A percentile compares a stretch with the other conserved stretches of the same genome.
phyloP scores from a whole-genome alignment of 2,797 vertebrate genomes.

The Perodicticus potto region DNA sequence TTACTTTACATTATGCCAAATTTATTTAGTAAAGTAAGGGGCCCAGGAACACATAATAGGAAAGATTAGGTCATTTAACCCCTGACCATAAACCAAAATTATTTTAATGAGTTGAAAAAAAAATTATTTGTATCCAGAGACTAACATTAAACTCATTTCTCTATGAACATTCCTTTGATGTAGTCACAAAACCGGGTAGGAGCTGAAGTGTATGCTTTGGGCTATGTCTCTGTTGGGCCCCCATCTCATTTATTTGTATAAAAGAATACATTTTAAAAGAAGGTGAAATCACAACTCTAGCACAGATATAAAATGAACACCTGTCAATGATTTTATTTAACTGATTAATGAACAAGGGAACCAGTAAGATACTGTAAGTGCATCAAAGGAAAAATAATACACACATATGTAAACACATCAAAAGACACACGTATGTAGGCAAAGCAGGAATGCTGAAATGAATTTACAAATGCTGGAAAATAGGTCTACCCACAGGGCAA shows the following conservation, averaged over 20 bases:
- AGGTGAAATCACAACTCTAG: background rate
- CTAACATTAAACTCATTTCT: background rate
- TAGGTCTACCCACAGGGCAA: background rate
- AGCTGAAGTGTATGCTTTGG: background rate
- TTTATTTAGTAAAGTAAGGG: slow-evolving; percentile 18
- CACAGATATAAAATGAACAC: background rate
- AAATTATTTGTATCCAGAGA: background rate
- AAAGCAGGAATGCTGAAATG: background rate
- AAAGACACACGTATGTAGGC: background rate
- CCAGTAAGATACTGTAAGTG: background rate
- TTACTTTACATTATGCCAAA: background rate
- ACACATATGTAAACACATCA: background rate
- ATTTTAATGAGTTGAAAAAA: slow-evolving; percentile 15
- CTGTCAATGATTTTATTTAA: background rate
- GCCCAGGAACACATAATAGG: background rate
- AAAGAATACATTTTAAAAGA: background rate
- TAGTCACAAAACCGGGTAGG: background rate
- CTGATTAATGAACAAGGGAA: background rate
- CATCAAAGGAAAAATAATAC: background rate
- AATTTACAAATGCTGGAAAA: background rate
- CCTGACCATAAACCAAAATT: background rate
- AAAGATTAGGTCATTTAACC: background rate
- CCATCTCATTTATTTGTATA: slow-evolving; percentile 1
- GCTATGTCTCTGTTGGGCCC: background rate
- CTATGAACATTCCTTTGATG: background rate